phyloP scores from a whole-genome alignment of 2,888 invertebrate genomes.

The Troilus luridus region DNA sequence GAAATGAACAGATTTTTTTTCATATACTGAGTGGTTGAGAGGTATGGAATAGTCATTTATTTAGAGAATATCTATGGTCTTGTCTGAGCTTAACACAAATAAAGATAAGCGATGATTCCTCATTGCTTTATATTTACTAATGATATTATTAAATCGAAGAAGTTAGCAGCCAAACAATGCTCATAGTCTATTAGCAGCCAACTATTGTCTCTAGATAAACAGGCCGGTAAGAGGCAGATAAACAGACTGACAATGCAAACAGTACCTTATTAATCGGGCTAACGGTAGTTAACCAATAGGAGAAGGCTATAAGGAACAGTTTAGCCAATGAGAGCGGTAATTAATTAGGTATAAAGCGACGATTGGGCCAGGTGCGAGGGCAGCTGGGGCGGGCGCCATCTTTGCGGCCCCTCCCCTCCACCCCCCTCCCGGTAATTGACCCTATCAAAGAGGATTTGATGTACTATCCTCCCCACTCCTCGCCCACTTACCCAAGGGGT shows the following conservation, averaged over 20 bases:
- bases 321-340: conserved; percentile 40
- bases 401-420: conserved; percentile 45
- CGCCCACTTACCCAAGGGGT: conserved; percentile 41
- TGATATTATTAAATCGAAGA: not conserved
- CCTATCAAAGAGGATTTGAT: conserved; percentile 39
- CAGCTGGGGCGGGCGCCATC: conserved; percentile 55
- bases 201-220: conserved; percentile 6
- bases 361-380: conserved; percentile 38
- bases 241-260: not conserved
- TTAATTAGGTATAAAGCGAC: conserved; percentile 53
- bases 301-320: conserved; percentile 33
- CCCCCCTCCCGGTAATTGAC: conserved; percentile 28
- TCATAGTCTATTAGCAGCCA: not conserved
- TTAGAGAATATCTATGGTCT: not conserved
- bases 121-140: not conserved
- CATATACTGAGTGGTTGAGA: no score
- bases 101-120: not conserved
- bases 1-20: no score
- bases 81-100: not conserved
- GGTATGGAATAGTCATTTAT: not conserved
- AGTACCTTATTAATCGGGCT: not conserved
- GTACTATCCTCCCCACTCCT: conserved; percentile 20
- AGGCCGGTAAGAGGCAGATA: not conserved
- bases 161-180: not conserved
- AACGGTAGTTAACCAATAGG: conserved; percentile 53